Conservation (phyloP, 2,888 invertebrate genomes). For the Dascillus cervinus region DNA sequence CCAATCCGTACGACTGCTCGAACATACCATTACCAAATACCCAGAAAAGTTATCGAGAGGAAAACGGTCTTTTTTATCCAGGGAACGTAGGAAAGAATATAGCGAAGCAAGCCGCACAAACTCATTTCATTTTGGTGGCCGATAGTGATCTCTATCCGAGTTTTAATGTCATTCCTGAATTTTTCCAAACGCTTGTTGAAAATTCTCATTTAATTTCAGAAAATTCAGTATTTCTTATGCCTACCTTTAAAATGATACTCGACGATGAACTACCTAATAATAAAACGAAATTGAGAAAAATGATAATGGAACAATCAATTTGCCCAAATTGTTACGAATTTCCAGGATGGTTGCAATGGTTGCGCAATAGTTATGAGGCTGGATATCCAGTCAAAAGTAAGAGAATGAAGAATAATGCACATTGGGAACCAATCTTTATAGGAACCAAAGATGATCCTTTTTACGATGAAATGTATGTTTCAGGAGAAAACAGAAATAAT, state of each 20-base stretch:
- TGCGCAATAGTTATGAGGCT: constrained; percentile 58
- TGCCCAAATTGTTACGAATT: constrained; percentile 78
- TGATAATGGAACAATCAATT: constrained; percentile 62
- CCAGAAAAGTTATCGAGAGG: no score
- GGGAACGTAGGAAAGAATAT: constrained; percentile 10
- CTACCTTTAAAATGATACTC: constrained; percentile 5
- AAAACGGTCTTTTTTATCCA: constrained; percentile 5
- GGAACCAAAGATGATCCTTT: constrained; percentile 74
- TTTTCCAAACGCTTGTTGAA: constrained; percentile 6
- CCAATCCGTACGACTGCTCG: no score
- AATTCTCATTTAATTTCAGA: not conserved
- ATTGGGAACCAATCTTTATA: constrained; percentile 85
- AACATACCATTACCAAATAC: no score
- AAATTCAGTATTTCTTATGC: constrained; percentile 3
- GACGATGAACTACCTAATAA: constrained; percentile 1
- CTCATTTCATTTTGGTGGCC: constrained; percentile 8
- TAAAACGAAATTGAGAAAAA: constrained; percentile 30
- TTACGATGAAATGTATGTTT: constrained; percentile 78
- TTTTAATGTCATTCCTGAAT: constrained; percentile 3
- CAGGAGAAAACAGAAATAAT: constrained; percentile 85
- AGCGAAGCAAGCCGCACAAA: constrained; percentile 6
- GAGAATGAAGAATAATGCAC: not conserved
- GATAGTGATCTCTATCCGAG: constrained; percentile 13
- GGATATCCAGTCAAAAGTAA: constrained; percentile 49
- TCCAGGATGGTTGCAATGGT: constrained; percentile 71